Percentiles rank a stretch among this genome's conserved stretches.
phyloP scores from a whole-genome alignment of 1,140 invertebrate genomes.

The Heliconius melpomene region DNA sequence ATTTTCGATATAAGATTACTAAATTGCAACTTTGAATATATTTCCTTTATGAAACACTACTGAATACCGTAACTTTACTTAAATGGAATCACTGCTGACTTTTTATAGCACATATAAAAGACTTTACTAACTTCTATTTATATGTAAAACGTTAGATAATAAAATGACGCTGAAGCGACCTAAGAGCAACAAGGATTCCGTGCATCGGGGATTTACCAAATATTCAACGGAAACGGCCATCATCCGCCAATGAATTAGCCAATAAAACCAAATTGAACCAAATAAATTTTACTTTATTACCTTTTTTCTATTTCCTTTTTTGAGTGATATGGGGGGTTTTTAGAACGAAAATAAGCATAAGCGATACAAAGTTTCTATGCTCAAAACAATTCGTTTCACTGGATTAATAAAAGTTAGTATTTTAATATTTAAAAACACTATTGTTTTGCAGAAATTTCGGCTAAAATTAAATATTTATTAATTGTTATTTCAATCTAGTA shows the following conservation, averaged over 20 bases:
- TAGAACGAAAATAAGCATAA: background rate
- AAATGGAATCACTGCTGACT: constrained; percentile 21
- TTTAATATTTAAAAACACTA: too few relatives aligned
- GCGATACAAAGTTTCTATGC: too few relatives aligned
- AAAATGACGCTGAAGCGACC: constrained; percentile 57
- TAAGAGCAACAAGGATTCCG: constrained; percentile 46
- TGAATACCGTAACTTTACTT: background rate
- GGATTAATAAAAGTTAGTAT: too few relatives aligned
- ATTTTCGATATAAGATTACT: background rate
- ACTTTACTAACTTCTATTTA: constrained; percentile 54
- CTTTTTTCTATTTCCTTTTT: constrained; percentile 43
- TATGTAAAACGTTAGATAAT: constrained; percentile 67
- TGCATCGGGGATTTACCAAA: constrained; percentile 62
- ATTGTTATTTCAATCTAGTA: too few relatives aligned
- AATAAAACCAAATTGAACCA: constrained; percentile 76
- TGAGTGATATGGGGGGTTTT: constrained; percentile 30
- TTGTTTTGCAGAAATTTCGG: too few relatives aligned
- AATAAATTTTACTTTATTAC: constrained; percentile 72
- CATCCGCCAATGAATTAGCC: constrained; percentile 72
- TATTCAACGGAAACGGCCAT: constrained; percentile 54
- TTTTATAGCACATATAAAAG: constrained; percentile 59
- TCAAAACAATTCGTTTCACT: too few relatives aligned
- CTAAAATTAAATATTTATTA: too few relatives aligned
- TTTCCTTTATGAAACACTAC: background rate
- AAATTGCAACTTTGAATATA: background rate